Percentiles rank a stretch among this genome's conserved stretches.
Conservation (phyloP, 2,888 invertebrate species). For the Drosophila leonis region DNA sequence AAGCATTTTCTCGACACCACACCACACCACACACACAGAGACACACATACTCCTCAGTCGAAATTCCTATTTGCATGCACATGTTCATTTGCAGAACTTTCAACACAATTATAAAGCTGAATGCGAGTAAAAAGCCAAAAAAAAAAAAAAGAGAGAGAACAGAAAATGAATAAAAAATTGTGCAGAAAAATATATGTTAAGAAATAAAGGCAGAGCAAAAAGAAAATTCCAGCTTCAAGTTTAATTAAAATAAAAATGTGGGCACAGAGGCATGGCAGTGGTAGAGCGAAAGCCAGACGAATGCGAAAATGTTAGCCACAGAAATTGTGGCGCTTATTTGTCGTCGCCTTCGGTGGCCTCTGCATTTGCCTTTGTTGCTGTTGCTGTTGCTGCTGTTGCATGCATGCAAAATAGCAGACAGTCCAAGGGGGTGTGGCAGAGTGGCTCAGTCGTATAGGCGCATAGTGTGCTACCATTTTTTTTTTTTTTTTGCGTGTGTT, state of each 20-base stretch:
- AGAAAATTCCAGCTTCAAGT: constrained; percentile 46
- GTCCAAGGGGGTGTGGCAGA: background rate
- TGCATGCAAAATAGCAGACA: constrained; percentile 48
- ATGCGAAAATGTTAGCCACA: constrained; percentile 43
- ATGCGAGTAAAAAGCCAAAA: constrained; percentile 18
- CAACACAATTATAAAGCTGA: constrained; percentile 64
- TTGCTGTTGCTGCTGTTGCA: constrained; percentile 34
- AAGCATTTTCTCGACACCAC: constrained; percentile 15
- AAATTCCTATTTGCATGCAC: constrained; percentile 48
- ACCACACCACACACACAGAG: background rate
- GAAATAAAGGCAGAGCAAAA: constrained; percentile 21
- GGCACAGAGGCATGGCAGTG: constrained; percentile 14
- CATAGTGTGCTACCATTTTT: constrained; percentile 12
- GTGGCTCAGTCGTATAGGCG: background rate
- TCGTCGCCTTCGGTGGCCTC: constrained; percentile 51
- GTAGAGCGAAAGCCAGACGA: constrained; percentile 19
- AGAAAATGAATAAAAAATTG: constrained; percentile 14
- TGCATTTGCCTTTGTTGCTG: constrained; percentile 24
- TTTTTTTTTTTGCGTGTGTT: constrained; percentile 2
- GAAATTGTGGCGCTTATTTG: constrained; percentile 64
- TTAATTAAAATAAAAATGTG: constrained; percentile 71
- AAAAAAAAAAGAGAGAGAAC: background rate
- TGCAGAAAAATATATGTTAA: constrained; percentile 35
- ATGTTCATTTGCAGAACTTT: constrained; percentile 58
- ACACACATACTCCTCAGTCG: background rate